Evolutionary conservation across 2,797 vertebrate species (phyloP), one percentile per base, ranked within the genome.

Genomic region (Pipistrellus pipistrellus): DNA sequence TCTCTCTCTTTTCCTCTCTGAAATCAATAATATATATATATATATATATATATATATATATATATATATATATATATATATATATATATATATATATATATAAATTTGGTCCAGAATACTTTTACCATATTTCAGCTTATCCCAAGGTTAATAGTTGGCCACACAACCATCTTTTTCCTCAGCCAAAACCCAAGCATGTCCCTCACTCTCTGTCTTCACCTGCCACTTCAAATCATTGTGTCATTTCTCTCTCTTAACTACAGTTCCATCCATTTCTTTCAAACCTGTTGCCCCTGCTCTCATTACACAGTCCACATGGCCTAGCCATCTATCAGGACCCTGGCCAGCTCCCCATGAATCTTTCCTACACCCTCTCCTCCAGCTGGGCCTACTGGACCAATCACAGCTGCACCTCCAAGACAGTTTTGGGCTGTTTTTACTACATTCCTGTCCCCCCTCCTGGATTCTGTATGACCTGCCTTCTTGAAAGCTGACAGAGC

Each of bases 311-410:
- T 17, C 35, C 15, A 21, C 15, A 27, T 30, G 1, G 7, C 4
- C 18, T 17, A 8, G 0, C 8, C 25, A 6, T 38, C 55, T 3
- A 2, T 23, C 25, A 59, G 32, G n/a, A 30, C 25, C 18, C 23
- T 3, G 1, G 41, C 57, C 13, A 53, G 2, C n/a, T 64, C 10
- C 64, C 13, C 15, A 3, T 2, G 4, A 30, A 38, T 2, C 51
- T 46, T 57, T 15, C 4, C 46, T 4, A 8, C 3, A 20, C 21
- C 13, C 48, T 27, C 15, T 62, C 11, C 46, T 59, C 80, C 27
- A 9, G 6, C 10, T 59, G 4, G 2, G 14, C 0, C 0, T 51
- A 44, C 6, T 3, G 4, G 1, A 12, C 20, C n/a, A 59, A 23
- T 72, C 27, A 4, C 27, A 66, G 3, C 15, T 32, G 27, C 30